These are phyloP conservation scores for Silurus lanzhouensis DNA, from an alignment of 2,797 vertebrate species.

Conservation along the genomic window DNA sequence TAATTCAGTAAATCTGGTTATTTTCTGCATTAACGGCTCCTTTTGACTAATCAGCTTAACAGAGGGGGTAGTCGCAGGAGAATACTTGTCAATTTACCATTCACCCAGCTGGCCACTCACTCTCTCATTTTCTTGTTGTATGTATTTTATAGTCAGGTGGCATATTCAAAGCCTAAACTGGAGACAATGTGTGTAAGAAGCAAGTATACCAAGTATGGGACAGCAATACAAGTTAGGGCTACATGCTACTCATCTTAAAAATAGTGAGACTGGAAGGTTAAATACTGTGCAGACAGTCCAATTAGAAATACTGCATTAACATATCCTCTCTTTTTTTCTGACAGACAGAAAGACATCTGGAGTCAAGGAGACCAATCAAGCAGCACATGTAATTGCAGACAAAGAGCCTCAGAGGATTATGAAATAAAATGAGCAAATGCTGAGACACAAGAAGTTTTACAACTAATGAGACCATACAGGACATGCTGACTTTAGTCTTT, in stretches of 20 bases:
- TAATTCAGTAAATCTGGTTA: neutral
- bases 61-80: neutral
- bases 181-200: neutral
- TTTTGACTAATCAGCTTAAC: neutral
- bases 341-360: conserved; percentile 40
- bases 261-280: conserved; percentile 1
- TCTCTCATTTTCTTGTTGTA: neutral
- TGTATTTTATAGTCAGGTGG: neutral
- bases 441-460: conserved; percentile 17
- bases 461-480: conserved; percentile 35
- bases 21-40: neutral
- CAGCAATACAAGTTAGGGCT: neutral
- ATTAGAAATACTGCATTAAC: conserved; percentile 19
- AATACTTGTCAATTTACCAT: neutral
- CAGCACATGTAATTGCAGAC: conserved; percentile 25
- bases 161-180: neutral
- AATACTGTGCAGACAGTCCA: conserved; percentile 23
- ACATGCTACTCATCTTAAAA: conserved; percentile 11
- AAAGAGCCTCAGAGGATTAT: conserved; percentile 19
- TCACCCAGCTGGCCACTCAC: neutral
- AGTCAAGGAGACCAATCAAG: conserved; percentile 30
- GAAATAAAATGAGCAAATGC: conserved; percentile 16
- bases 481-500: conserved; percentile 12
- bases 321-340: conserved; percentile 29
- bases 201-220: neutral